Evolutionary conservation across 1,140 invertebrate species (phyloP), one percentile per base, ranked within the genome.

Genomic region (Sycobia sp.): DNA sequence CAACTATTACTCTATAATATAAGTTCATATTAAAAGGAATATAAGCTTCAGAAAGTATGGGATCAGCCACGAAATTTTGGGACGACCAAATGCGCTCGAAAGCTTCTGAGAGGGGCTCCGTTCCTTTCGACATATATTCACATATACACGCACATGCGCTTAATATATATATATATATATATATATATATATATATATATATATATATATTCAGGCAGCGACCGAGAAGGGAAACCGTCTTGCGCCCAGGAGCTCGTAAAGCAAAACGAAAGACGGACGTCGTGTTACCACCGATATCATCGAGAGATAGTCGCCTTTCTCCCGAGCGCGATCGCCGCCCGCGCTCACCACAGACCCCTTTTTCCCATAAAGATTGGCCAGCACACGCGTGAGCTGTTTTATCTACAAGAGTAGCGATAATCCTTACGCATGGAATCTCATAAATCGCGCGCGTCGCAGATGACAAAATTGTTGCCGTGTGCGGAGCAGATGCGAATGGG

Each of bases 371-470:
- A 71, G 44, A 22, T 25, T 56, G 32, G 36, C 41, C 39, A 29
- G 53, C 23, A 20, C 32, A 11, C 32, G 34, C n/a, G 27, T n/a
- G 46, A 18, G 53, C 57, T 22, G 36, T 60, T 63, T 55, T 46
- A 49, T 49, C 59, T 13, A n/a, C 18, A 13, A 43, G 27, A 32
- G 29, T 14, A 38, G 29, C 39, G 46, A 63, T 43, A 62, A 58
- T 68, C 38, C 47, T 32, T 7, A n/a, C n/a, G 20, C 32, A n/a
- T n/a, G n/a, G 13, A 38, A 32, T 53, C 44, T 27, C 36, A 61
- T 71, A 68, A 70, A 70, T 66, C 25, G 65, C 39, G n/a, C 13
- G 49, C 49, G 36, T 20, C 36, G n/a, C 55, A 3, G 25, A 34
- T 23, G 27, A 46, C 29, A 43, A 58, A 67, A 54, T 51, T 56